These are phyloP conservation scores for Choloepus hoffmanni DNA, from an alignment of 2,113 vertebrate species.

Conservation along the genomic window DNA sequence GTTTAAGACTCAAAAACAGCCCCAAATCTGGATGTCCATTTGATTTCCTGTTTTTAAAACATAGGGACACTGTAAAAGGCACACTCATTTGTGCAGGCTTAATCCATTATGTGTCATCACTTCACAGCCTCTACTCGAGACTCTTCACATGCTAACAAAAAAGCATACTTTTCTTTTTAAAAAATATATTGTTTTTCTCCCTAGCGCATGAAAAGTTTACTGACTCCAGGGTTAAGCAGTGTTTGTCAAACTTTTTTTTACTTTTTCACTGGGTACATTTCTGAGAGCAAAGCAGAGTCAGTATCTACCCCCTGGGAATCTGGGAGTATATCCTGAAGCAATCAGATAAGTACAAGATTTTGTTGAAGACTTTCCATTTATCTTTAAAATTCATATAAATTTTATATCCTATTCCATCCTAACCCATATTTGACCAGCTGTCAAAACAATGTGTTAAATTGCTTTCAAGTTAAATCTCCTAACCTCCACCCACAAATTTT, in stretches of 20 bases:
- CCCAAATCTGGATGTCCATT: background rate
- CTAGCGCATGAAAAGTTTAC: background rate
- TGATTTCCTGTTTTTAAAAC: background rate
- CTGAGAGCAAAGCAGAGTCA: background rate
- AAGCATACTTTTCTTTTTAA: background rate
- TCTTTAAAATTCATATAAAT: background rate
- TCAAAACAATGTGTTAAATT: background rate
- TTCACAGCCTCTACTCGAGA: background rate
- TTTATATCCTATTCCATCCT: background rate
- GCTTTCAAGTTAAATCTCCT: background rate
- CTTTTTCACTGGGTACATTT: background rate
- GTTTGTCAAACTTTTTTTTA: background rate
- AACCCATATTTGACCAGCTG: background rate
- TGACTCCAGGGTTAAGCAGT: background rate
- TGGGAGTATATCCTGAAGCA: background rate
- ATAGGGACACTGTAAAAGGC: background rate
- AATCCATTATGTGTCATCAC: background rate
- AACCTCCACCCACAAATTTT: background rate
- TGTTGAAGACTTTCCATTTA: background rate
- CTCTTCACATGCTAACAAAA: background rate
- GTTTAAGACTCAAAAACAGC: background rate
- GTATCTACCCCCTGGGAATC: background rate
- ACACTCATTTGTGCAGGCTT: background rate
- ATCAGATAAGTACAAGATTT: background rate
- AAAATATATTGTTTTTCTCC: background rate